Evolutionary conservation across 2,113 vertebrate species (phyloP).

Genomic region (Aphyosemion australe): DNA sequence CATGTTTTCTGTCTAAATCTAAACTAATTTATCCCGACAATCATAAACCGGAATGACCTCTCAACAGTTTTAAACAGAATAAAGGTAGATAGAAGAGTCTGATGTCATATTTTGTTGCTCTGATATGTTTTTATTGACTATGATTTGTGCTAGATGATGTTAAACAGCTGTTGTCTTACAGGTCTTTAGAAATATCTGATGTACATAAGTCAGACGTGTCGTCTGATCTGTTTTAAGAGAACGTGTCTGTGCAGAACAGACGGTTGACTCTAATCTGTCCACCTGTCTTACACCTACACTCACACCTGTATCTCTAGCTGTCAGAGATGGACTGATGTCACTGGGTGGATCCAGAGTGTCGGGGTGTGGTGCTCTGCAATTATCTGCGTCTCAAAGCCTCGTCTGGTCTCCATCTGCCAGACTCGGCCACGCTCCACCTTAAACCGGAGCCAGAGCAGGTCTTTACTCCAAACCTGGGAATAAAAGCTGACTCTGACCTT

Average conservation of each 20-base stretch:
- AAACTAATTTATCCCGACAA: no score
- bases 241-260: constrained; percentile 1
- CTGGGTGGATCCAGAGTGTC: constrained; percentile 29
- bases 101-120: no score
- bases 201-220: not conserved
- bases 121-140: no score
- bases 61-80: no score
- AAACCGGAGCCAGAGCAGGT: not conserved
- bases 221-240: constrained; percentile 7
- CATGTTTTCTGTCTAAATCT: no score
- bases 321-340: constrained; percentile 42
- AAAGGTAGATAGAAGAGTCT: no score
- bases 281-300: constrained; percentile 26
- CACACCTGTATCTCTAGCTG: constrained; percentile 6
- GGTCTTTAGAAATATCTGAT: no score
- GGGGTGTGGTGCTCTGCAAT: constrained; percentile 58
- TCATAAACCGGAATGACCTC: no score
- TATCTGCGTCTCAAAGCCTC: constrained; percentile 55
- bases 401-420: constrained; percentile 62
- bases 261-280: constrained; percentile 17
- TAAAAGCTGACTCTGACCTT: not conserved
- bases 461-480: constrained; percentile 4
- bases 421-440: constrained; percentile 23
- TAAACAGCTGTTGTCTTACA: no score
- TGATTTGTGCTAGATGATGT: no score